phyloP scores from a whole-genome alignment of 2,113 vertebrate genomes.

The Porphyrio hochstetteri region DNA sequence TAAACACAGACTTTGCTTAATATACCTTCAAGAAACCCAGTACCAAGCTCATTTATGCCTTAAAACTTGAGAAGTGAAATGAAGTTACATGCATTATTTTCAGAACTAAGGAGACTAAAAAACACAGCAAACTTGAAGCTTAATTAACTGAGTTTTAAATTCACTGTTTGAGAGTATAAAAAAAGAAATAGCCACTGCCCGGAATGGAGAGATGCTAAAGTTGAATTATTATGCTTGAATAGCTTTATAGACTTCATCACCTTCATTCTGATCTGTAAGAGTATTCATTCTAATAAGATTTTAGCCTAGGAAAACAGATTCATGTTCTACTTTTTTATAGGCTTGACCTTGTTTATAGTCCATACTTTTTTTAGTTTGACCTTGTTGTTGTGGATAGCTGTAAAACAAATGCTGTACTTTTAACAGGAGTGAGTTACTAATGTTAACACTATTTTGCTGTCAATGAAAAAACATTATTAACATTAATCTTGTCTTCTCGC shows the following conservation, averaged over 20 bases:
- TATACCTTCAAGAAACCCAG: not conserved
- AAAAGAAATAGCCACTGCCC: not conserved
- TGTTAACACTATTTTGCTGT: slow-evolving; percentile 8
- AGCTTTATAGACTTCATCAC: slow-evolving; percentile 37
- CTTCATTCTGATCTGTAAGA: slow-evolving; percentile 25
- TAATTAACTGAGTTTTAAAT: slow-evolving; percentile 20
- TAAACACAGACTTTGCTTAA: not conserved
- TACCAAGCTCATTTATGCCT: not conserved
- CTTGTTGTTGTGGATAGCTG: slow-evolving; percentile 15
- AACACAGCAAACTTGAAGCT: not conserved
- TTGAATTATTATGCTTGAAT: slow-evolving; percentile 54
- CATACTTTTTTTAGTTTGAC: not conserved
- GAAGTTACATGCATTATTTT: not conserved
- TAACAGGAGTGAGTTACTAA: slow-evolving; percentile 3
- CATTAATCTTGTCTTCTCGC: slow-evolving; percentile 38
- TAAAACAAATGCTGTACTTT: slow-evolving; percentile 29
- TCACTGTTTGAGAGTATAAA: not conserved
- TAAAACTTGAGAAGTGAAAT: not conserved
- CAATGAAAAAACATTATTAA: slow-evolving; percentile 40
- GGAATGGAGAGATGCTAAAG: not conserved
- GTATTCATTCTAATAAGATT: slow-evolving; percentile 46
- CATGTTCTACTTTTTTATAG: slow-evolving; percentile 27
- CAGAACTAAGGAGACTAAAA: not conserved
- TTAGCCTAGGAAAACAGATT: slow-evolving; percentile 31
- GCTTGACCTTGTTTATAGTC: slow-evolving; percentile 47